phyloP scores from a whole-genome alignment of 1,140 invertebrate species.

The Conus betulinus region DNA sequence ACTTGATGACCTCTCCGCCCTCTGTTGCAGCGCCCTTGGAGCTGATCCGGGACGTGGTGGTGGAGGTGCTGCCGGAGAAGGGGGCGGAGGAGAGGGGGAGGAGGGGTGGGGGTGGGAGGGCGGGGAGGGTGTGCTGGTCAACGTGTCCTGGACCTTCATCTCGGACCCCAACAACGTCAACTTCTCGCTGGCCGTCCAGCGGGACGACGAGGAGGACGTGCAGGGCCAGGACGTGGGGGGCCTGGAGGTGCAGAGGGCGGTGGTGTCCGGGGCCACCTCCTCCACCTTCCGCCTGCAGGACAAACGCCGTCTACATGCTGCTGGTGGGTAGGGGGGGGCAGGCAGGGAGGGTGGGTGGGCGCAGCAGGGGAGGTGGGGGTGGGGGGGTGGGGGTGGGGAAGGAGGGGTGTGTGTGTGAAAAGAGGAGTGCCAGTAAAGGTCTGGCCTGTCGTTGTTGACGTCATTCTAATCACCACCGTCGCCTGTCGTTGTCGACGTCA shows the following conservation, averaged over 20 bases:
- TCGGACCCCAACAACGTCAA: slow-evolving; percentile 33
- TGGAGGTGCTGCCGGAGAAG: not conserved
- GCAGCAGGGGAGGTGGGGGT: no score
- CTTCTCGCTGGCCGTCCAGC: not conserved
- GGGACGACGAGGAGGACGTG: not conserved
- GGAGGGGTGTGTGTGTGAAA: no score
- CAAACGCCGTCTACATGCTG: slow-evolving; percentile 17
- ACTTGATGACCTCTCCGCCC: no score
- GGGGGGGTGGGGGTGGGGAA: no score
- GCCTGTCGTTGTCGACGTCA: no score
- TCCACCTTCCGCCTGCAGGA: not conserved
- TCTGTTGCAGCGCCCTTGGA: no score
- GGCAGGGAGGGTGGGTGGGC: no score
- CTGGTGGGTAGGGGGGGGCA: not conserved
- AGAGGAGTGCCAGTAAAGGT: no score
- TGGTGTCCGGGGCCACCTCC: not conserved
- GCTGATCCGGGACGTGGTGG: not conserved
- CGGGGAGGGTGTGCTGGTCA: slow-evolving; percentile 33
- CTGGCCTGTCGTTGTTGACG: no score
- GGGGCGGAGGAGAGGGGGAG: not conserved
- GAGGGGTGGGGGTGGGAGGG: not conserved
- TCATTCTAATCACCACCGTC: no score
- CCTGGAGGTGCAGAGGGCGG: not conserved
- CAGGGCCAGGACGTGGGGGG: not conserved
- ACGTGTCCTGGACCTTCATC: slow-evolving; percentile 42